Conservation (phyloP, 2,113 vertebrate species). For the Lepidothrix coronata region DNA sequence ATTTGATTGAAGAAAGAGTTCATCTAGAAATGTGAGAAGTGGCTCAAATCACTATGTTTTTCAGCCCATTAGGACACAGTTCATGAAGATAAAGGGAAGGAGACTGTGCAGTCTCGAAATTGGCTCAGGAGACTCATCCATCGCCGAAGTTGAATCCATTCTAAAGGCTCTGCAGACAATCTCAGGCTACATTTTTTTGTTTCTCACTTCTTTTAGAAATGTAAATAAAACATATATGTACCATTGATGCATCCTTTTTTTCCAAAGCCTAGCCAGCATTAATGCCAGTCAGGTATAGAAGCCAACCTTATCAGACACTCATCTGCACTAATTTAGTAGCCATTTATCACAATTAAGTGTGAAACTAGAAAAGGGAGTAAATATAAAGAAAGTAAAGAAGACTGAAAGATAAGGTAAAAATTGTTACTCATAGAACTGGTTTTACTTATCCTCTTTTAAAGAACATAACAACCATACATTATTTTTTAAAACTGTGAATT, state of each 20-base stretch:
- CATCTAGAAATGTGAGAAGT: conserved; percentile 49
- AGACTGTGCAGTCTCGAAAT: neutral
- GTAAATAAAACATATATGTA: neutral
- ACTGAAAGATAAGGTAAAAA: neutral
- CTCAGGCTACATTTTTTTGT: neutral
- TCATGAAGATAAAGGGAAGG: neutral
- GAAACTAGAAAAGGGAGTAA: neutral
- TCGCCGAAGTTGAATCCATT: neutral
- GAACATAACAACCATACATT: neutral
- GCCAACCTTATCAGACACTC: neutral
- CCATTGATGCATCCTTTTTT: neutral
- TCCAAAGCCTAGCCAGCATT: neutral
- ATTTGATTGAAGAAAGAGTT: conserved; percentile 41
- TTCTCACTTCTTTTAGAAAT: neutral
- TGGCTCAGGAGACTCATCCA: neutral
- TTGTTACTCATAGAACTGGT: neutral
- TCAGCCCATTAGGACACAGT: neutral
- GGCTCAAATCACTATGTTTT: neutral
- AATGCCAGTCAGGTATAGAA: neutral
- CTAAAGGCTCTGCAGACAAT: neutral
- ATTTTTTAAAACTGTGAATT: neutral
- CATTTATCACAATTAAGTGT: neutral
- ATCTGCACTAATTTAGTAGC: neutral
- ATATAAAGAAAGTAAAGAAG: neutral
- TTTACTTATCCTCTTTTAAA: neutral